phyloP scores from a whole-genome alignment of 2,113 vertebrate species.

The Burhinus oedicnemus region DNA sequence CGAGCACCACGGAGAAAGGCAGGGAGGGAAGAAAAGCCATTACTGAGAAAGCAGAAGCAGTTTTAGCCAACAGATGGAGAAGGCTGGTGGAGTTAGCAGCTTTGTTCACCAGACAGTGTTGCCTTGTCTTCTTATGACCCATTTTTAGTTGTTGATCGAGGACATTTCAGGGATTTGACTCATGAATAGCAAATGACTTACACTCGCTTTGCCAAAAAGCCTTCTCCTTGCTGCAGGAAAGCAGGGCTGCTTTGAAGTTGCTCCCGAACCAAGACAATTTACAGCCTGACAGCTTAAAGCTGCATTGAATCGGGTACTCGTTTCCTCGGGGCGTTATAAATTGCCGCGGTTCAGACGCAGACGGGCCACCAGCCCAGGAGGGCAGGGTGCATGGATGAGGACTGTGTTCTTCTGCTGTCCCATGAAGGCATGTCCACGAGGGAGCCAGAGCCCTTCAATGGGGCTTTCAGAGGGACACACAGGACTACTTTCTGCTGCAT shows the following conservation, averaged over 20 bases:
- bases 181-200: conserved; percentile 50
- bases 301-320: neutral
- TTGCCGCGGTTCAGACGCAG: neutral
- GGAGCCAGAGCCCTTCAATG: conserved; percentile 59
- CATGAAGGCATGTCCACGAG: neutral
- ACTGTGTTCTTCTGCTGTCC: conserved; percentile 53
- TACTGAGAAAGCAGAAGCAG: neutral
- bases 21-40: neutral
- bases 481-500: conserved; percentile 27
- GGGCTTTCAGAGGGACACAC: conserved; percentile 63
- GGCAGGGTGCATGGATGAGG: conserved; percentile 49
- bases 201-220: neutral
- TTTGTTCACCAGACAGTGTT: neutral
- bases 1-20: neutral
- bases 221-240: conserved; percentile 52
- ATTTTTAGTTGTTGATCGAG: conserved; percentile 27
- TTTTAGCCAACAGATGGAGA: neutral
- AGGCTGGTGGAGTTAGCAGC: neutral
- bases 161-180: conserved; percentile 46
- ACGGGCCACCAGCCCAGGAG: neutral
- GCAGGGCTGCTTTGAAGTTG: conserved; percentile 46
- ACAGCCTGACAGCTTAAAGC: conserved; percentile 58
- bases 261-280: conserved; percentile 58
- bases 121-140: conserved; percentile 39
- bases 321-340: conserved; percentile 2